phyloP scores from a whole-genome alignment of 2,113 vertebrate genomes.

The Herpetotheres cachinnans region DNA sequence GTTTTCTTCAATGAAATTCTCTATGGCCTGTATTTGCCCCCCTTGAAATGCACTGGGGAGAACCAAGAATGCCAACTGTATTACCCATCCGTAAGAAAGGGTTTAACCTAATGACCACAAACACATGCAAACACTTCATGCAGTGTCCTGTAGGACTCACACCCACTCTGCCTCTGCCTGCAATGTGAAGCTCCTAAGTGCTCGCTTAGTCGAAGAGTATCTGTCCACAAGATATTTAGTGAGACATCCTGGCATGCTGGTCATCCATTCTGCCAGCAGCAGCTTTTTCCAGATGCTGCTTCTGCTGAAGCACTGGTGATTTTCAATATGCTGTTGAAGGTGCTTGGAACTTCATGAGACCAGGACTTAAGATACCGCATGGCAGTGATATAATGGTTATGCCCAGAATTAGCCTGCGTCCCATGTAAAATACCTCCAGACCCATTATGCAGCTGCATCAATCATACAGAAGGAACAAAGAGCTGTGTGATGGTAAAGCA shows the following conservation, averaged over 20 bases:
- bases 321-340: background rate
- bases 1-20: background rate
- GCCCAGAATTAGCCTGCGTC: background rate
- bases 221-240: background rate
- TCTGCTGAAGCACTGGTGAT: background rate
- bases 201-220: background rate
- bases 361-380: rapidly evolving
- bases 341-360: background rate
- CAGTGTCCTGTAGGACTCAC: background rate
- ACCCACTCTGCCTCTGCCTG: background rate
- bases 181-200: background rate
- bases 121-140: background rate
- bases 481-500: background rate
- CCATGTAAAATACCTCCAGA: background rate
- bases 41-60: background rate
- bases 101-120: background rate
- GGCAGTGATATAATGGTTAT: background rate
- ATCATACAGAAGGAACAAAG: background rate
- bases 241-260: background rate
- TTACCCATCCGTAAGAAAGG: background rate
- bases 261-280: rapidly evolving
- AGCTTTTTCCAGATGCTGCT: background rate
- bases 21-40: background rate
- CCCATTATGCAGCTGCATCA: background rate
- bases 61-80: background rate